A percentile compares a stretch with the other conserved stretches of the same genome.
These are phyloP conservation scores for Lanius collurio DNA, from an alignment of 2,113 vertebrate genomes.

Conservation along the genomic window DNA sequence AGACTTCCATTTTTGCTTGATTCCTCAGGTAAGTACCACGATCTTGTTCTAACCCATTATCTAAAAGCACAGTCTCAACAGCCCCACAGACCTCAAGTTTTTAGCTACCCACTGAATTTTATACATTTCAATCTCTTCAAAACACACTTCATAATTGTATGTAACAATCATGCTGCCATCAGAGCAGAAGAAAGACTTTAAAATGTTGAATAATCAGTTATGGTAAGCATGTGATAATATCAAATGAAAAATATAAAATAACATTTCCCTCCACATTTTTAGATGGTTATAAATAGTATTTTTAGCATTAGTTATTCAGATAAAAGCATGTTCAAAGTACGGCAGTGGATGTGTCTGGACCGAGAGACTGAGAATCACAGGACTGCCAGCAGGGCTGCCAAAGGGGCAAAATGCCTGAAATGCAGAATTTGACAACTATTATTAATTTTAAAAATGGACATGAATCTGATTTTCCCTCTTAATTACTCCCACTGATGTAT, in stretches of 20 bases:
- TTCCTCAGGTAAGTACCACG: not conserved
- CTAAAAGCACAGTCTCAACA: not conserved
- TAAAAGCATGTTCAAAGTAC: not conserved
- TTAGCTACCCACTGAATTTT: not conserved
- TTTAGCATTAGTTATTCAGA: not conserved
- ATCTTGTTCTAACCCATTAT: not conserved
- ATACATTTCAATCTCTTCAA: not conserved
- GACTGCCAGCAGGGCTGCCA: not conserved
- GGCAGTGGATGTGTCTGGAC: not conserved
- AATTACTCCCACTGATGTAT: not conserved
- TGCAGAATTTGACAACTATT: not conserved
- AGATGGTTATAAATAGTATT: not conserved
- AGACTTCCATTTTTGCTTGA: not conserved
- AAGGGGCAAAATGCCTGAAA: not conserved
- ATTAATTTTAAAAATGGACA: not conserved
- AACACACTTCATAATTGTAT: not conserved
- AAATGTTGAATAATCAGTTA: not conserved
- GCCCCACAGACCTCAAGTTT: not conserved
- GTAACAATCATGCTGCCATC: not conserved
- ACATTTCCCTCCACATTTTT: not conserved
- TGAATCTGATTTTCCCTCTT: not conserved
- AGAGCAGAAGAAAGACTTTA: not conserved
- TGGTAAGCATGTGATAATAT: not conserved
- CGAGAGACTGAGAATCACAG: not conserved
- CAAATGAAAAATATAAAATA: not conserved